Base-by-base conservation (phyloP, 2,888 invertebrate species). In the Lepidocyrtoides sp. region DNA sequence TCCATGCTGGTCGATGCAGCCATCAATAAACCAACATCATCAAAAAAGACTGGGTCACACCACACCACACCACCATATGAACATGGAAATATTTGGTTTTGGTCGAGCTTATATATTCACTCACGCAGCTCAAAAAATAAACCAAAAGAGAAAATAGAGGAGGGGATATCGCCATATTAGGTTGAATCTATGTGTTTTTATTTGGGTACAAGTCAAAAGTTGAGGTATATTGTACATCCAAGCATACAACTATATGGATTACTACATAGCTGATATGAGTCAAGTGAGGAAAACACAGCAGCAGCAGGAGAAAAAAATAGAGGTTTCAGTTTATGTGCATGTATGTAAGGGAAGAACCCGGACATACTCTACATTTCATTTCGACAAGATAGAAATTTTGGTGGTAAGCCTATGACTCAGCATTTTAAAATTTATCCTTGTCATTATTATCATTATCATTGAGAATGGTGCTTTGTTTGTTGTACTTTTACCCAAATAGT, bases 311-410 rank as follows among this genome's bases (percentile, higher is more conserved):
- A 69, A 32, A 14, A 29, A 69, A n/a, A 51, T 10, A 20, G 29
- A 57, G 23, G 60, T 41, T 32, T 23, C 75, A 29, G 60, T 60
- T 63, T 63, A 48, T 5, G n/a, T n/a, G n/a, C n/a, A n/a, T n/a
- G n/a, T n/a, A n/a, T n/a, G n/a, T n/a, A n/a, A n/a, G n/a, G 41
- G 17, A 14, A 14, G 63, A 83, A 83, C 82, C 82, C 60, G 82
- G 63, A 63, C 60, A 57, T 66, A 66, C 48, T 44, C 29, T 20
- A 8, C 41, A 36, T 10, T 41, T 20, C 36, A 69, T 8, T 26
- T 20, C n/a, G 5, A 32, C 63, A 32, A n/a, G 4, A 10, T 29
- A 57, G 3, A 57, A 20, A 57, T 51, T 2, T 51, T 10, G 29
- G 23, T n/a, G 8, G 41, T 41, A 20, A 17, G 41, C n/a, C 23